Conservation (phyloP, 2,888 invertebrate species). For the Lepidocyrtoides sp. region DNA sequence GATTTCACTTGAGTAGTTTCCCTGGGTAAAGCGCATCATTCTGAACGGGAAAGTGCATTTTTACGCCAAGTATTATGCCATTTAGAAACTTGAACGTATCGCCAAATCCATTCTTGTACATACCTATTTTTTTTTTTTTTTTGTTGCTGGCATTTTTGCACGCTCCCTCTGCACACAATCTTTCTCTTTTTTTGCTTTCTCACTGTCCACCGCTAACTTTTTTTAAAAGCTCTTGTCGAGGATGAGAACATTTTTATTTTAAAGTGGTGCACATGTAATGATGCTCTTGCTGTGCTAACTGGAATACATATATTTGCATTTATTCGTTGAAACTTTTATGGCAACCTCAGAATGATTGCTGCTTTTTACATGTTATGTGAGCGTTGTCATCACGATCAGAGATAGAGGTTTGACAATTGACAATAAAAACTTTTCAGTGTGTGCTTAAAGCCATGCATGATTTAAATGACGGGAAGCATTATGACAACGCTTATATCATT, state of each 20-base stretch:
- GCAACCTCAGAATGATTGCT: slow-evolving; percentile 36
- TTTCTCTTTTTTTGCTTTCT: not conserved
- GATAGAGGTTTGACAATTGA: not conserved
- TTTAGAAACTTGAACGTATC: slow-evolving; percentile 52
- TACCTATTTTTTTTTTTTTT: slow-evolving; percentile 49
- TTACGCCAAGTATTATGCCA: slow-evolving; percentile 47
- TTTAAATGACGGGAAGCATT: not conserved
- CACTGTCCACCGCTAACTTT: not conserved
- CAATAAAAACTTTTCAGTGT: too few species aligned
- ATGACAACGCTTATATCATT: not conserved
- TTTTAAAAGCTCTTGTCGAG: not conserved
- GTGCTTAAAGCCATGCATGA: not conserved
- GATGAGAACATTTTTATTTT: slow-evolving; percentile 13
- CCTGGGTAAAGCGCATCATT: slow-evolving; percentile 41
- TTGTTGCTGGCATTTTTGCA: slow-evolving; percentile 44
- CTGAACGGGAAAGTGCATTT: slow-evolving; percentile 55
- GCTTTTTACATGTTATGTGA: not conserved
- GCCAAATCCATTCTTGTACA: slow-evolving; percentile 35
- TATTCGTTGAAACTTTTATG: slow-evolving; percentile 46
- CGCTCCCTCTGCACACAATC: not conserved
- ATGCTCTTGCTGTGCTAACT: not conserved
- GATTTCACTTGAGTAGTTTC: slow-evolving; percentile 45
- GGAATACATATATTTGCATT: slow-evolving; percentile 35
- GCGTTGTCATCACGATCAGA: not conserved
- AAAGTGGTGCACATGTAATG: not conserved